Conservation (phyloP, 1,140 invertebrate species). For the Rhagoletis zephyria region DNA sequence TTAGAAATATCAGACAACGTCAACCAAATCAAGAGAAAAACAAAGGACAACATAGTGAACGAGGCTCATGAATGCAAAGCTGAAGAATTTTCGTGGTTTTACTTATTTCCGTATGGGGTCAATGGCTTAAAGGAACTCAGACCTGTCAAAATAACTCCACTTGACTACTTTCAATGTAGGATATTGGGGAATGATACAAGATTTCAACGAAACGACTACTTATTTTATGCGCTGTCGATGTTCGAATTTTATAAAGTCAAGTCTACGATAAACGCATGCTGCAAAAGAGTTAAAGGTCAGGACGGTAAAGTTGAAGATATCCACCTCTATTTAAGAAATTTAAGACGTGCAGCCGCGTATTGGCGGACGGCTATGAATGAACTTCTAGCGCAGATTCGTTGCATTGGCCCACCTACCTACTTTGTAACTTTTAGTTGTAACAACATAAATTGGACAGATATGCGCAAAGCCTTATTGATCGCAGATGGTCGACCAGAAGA, state of each 20-base stretch:
- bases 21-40: conserved; percentile 17
- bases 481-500: neutral
- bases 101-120: conserved; percentile 3
- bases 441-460: neutral
- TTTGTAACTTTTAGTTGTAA: conserved; percentile 16
- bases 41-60: conserved; percentile 5
- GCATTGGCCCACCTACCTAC: neutral
- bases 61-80: neutral
- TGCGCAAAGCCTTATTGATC: neutral
- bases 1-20: conserved; percentile 4
- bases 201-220: no score
- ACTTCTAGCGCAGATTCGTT: neutral
- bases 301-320: conserved; percentile 4
- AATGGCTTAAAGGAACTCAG: conserved; percentile 24
- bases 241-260: conserved; percentile 16
- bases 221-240: neutral
- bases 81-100: conserved; percentile 24
- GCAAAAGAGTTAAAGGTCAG: neutral
- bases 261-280: neutral
- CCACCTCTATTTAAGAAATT: conserved; percentile 13
- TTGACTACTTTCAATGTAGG: neutral
- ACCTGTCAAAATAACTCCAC: conserved; percentile 24
- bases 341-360: neutral
- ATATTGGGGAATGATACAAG: neutral
- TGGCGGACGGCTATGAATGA: neutral